Conservation (phyloP, 2,888 invertebrate genomes). For the Aromia moschata region DNA sequence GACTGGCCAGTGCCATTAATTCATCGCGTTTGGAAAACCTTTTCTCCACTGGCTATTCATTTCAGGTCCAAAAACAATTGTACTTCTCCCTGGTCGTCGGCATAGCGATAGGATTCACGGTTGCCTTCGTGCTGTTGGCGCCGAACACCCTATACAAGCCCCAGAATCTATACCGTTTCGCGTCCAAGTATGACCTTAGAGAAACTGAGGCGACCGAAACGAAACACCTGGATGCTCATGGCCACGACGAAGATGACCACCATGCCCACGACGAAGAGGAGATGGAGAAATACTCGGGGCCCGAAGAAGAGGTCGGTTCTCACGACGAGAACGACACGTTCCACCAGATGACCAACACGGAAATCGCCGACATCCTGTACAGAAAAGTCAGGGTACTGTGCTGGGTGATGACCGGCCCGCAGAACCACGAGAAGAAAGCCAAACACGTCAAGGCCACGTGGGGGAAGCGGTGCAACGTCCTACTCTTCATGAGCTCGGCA, state of each 20-base stretch:
- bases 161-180: background rate
- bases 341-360: slow-evolving; percentile 66
- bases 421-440: slow-evolving; percentile 89
- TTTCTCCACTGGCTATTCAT: no score
- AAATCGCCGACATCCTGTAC: slow-evolving; percentile 76
- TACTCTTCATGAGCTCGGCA: slow-evolving; percentile 86
- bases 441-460: slow-evolving; percentile 96
- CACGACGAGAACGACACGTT: slow-evolving; percentile 55
- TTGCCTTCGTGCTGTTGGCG: slow-evolving; percentile 71
- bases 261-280: slow-evolving; percentile 53
- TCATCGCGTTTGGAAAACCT: no score
- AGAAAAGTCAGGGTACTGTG: slow-evolving; percentile 88
- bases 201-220: background rate
- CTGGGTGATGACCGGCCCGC: slow-evolving; percentile 96
- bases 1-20: no score
- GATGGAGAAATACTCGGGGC: slow-evolving; percentile 50
- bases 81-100: slow-evolving; percentile 69
- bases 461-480: slow-evolving; percentile 90
- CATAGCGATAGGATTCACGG: slow-evolving; percentile 79
- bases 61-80: slow-evolving; percentile 29
- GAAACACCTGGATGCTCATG: slow-evolving; percentile 1
- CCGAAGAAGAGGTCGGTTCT: slow-evolving; percentile 50
- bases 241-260: slow-evolving; percentile 24
- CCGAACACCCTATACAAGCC: slow-evolving; percentile 34
- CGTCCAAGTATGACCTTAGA: background rate